Evolutionary conservation across 2,888 invertebrate species (phyloP).

Genomic region (Ceriagrion tenellum): DNA sequence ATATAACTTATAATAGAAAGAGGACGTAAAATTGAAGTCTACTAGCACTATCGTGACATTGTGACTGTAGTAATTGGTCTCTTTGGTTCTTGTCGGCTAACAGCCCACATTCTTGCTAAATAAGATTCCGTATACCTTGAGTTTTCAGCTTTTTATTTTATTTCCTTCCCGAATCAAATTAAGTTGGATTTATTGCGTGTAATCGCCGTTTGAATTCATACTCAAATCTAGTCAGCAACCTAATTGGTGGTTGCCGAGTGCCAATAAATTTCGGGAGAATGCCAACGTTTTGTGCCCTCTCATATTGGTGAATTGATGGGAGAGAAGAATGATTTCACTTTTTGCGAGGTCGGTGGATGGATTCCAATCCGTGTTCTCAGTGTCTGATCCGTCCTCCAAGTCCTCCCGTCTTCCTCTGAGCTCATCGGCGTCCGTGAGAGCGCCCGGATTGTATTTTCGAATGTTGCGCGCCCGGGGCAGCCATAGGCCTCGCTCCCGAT

Average conservation of each 20-base stretch:
- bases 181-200: background rate
- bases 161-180: background rate
- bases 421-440: background rate
- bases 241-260: background rate
- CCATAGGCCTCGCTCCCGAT: background rate
- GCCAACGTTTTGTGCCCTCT: no score
- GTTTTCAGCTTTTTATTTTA: background rate
- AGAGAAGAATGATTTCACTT: background rate
- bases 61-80: no score
- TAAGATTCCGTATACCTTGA: background rate
- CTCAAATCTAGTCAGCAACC: background rate
- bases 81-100: no score
- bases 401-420: background rate
- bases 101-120: background rate
- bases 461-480: background rate
- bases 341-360: background rate
- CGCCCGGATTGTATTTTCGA: background rate
- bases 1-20: no score
- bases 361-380: background rate
- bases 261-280: background rate
- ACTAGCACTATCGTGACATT: no score
- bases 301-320: background rate
- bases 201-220: background rate
- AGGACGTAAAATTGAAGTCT: no score
- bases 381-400: background rate